Base-by-base conservation (phyloP, 1,140 invertebrate species). In the Cataglyphis hispanica region DNA sequence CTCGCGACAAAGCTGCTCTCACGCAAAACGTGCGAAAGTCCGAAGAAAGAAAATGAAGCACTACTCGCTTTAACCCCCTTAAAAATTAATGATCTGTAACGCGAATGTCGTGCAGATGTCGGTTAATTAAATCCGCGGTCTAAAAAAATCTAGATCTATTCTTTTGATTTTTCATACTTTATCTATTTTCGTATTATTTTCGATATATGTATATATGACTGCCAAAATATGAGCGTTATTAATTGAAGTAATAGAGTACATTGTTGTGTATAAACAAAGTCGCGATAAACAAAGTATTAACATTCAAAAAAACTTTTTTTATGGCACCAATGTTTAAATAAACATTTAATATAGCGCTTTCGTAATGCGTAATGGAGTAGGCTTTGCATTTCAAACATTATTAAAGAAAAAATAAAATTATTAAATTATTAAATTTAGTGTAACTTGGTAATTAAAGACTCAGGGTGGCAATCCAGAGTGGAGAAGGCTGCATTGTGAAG, bases 1-100 rank as follows among this genome's bases (percentile, higher is more conserved):
- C 58, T 31, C 40, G 83, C 88, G 64, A 88, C 88, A 88, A 89
- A 78, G 80, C 87, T 81, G 88, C 88, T 89, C 88, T 84, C 77
- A 86, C 67, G 78, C 67, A 25, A 72, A 72, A 81, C 66, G 78
- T 81, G 66, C 66, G 53, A 81, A 37, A 37, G 34, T 22, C 19
- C 22, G 50, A 43, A 60, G 37, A 70, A 72, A 74, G 78, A 72
- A 83, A 83, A 60, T 83, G 60, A 72, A 72, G 37, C 78, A 50
- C 16, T 53, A 43, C 50, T 43, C 66, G 31, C 61, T n/a, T 43
- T 43, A 64, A 56, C 76, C 31, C 76, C 43, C 53, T 60, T 60
- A 27, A 83, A 60, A 74, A 83, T 83, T 69, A 58, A 60, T 56
- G 66, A 74, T 53, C 25, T 53, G 46, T 70, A 22, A 56, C 46